Conservation (phyloP, 1,140 invertebrate species). For the fruit fly (Drosophila melanogaster) region DNA sequence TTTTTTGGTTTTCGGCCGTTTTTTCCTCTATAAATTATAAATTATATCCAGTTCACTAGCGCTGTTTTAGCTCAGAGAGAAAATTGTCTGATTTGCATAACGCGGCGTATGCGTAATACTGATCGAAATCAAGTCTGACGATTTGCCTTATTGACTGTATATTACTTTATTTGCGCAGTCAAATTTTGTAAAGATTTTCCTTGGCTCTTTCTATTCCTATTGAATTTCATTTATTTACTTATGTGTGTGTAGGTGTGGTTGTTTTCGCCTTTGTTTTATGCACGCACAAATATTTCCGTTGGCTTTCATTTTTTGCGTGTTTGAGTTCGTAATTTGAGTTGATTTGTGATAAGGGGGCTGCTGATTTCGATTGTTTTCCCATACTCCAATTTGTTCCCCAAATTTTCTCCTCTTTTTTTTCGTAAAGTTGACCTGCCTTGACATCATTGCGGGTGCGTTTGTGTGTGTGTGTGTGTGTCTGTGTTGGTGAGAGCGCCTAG, state of each 20-base stretch:
- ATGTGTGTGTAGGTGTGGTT: constrained; percentile 25
- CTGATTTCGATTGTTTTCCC: constrained; percentile 65
- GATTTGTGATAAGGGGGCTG: constrained; percentile 69
- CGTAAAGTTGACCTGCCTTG: constrained; percentile 40
- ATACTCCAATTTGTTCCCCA: not conserved
- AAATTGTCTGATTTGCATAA: constrained; percentile 67
- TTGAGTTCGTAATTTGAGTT: constrained; percentile 70
- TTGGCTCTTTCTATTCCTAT: constrained; percentile 19
- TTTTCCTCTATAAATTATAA: constrained; percentile 52
- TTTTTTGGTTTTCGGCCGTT: constrained; percentile 1
- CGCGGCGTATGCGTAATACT: constrained; percentile 74
- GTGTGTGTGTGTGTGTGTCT: too few relatives aligned
- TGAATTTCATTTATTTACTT: constrained; percentile 58
- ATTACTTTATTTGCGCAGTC: constrained; percentile 59
- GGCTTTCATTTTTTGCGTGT: constrained; percentile 27
- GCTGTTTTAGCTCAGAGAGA: not conserved
- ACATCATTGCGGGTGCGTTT: constrained; percentile 21
- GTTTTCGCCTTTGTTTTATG: constrained; percentile 57
- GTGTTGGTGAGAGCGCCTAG: constrained; percentile 20
- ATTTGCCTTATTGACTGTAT: constrained; percentile 62
- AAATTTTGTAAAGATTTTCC: constrained; percentile 31
- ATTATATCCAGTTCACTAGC: constrained; percentile 37
- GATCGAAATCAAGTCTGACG: constrained; percentile 56
- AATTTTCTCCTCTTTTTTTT: constrained; percentile 8
- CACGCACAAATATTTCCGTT: constrained; percentile 62